These are phyloP conservation scores for Lutjanus campechanus DNA, from an alignment of 2,797 vertebrate genomes.

Conservation along the genomic window DNA sequence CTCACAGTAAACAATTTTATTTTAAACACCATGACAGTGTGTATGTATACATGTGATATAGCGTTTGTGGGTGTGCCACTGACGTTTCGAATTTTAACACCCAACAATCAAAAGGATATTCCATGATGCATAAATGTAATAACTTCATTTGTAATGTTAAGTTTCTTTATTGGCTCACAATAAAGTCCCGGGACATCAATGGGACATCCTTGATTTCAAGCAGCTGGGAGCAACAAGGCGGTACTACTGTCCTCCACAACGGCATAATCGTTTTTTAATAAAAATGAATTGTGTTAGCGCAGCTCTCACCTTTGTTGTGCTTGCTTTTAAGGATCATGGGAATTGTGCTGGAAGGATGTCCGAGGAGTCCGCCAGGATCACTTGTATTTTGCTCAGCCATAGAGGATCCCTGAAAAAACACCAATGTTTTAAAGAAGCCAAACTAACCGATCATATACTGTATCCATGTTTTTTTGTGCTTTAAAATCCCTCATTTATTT, in stretches of 20 bases:
- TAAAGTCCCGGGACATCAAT: no score
- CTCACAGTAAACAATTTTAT: no score
- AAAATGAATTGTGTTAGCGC: conserved; percentile 39
- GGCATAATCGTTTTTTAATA: conserved; percentile 46
- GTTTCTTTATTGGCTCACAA: no score
- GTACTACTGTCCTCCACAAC: background rate
- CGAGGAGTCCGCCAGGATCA: conserved; percentile 66
- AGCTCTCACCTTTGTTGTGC: conserved; percentile 69
- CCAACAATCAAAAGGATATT: no score
- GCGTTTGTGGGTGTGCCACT: no score
- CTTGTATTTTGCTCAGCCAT: conserved; percentile 68
- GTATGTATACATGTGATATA: no score
- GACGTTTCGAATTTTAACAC: no score
- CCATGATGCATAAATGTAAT: no score
- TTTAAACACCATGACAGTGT: no score
- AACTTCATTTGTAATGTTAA: no score
- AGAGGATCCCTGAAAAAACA: conserved; percentile 48
- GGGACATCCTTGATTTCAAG: no score
- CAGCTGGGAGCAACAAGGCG: background rate
- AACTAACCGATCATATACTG: background rate
- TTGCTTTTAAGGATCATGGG: conserved; percentile 66
- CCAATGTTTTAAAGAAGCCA: background rate
- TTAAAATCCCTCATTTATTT: no score
- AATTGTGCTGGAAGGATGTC: conserved; percentile 42
- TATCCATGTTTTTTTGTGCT: background rate